Base-by-base conservation (phyloP, 2,113 vertebrate genomes). In the Psilopsiagon aymara region DNA sequence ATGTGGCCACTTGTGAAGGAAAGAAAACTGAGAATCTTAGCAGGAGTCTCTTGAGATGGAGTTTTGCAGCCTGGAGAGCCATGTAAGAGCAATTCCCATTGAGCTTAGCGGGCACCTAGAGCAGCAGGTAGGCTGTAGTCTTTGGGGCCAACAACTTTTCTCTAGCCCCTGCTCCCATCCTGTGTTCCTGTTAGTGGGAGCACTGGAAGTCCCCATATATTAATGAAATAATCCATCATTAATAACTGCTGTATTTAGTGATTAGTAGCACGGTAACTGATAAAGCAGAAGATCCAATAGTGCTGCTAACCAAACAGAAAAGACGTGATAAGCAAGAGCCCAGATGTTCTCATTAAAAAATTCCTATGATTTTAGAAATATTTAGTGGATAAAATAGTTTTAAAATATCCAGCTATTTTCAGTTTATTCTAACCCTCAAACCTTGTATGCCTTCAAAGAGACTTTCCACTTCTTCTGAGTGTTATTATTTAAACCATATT, bases 351-450 rank as follows among this genome's bases (percentile, higher is more conserved):
- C 62, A 77, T 81, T 80, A 88, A 86, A 86, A 88, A 8, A n/a
- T 60, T 70, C 20, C 21, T 43, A 39, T 9, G 17, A 71, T 60
- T 88, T 92, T 73, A 93, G 68, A 15, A 82, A 10, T 70, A 53
- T 70, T 94, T 95, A 95, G 94, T 57, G 12, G 33, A 64, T 77
- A 83, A 88, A 44, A 73, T 82, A 86, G 11, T 67, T 92, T 76
- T 80, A 55, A 5, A 37, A 91, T 85, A 81, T 33, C 53, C 41
- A 71, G 78, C 79, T 67, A 70, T 94, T 95, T 96, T 81, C 57
- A 89, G 43, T 93, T 94, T 80, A 81, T 96, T 94, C 83, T 96
- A 86, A 69, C 37, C 55, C 96, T 95, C 68, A 88, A 92, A 96
- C 88, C 74, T 88, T 83, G 68, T 76, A 74, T 78, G 63, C 51